Conservation (phyloP, 1,140 invertebrate species). For the Polypedilum vanderplanki region DNA sequence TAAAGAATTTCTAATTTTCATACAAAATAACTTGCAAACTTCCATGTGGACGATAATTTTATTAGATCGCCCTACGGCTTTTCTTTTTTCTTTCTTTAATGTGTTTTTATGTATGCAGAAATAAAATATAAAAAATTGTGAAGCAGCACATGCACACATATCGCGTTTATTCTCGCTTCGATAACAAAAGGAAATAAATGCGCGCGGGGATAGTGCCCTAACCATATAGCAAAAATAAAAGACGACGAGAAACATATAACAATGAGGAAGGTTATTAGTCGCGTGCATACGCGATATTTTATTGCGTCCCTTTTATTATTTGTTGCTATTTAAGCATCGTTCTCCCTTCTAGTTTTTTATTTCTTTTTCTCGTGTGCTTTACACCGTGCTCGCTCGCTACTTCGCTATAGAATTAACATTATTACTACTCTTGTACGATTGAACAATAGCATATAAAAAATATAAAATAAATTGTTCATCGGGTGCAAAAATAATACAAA, state of each 20-base stretch:
- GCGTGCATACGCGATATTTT: slow-evolving; percentile 28
- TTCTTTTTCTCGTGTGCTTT: background rate
- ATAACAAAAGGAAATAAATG: slow-evolving; percentile 13
- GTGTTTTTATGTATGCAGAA: too few relatives aligned
- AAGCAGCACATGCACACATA: slow-evolving; percentile 7
- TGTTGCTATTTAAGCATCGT: background rate
- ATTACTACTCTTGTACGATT: too few relatives aligned
- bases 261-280: slow-evolving; percentile 25
- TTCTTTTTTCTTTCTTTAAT: too few relatives aligned
- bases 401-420: too few relatives aligned
- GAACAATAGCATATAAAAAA: too few relatives aligned
- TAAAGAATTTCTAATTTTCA: background rate
- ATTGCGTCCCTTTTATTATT: slow-evolving; percentile 21
- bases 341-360: background rate
- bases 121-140: background rate
- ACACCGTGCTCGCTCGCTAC: background rate
- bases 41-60: background rate
- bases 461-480: too few relatives aligned
- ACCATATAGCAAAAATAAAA: background rate
- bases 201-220: slow-evolving; percentile 4
- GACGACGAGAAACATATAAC: background rate
- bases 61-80: background rate
- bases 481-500: too few relatives aligned
- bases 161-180: slow-evolving; percentile 9
- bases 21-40: background rate